Base-by-base conservation (phyloP, 1,140 invertebrate species). In the Pseudomyrmex gracilis region DNA sequence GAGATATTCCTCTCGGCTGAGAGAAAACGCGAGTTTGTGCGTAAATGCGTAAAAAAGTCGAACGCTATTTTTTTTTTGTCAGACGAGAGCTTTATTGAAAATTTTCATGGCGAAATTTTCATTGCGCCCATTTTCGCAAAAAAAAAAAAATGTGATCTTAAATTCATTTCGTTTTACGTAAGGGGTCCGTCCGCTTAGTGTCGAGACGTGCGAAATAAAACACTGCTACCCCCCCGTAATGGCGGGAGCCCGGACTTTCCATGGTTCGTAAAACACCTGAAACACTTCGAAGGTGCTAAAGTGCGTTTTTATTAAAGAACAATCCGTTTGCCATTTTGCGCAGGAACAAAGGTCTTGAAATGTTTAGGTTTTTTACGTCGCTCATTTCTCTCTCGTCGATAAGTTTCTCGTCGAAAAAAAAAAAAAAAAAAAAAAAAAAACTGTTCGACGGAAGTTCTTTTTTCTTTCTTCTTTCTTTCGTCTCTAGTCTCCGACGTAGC, bases 111-210 rank as follows among this genome's bases (percentile, higher is more conserved):
- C 49, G 47, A 17, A 9, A 20, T 76, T 43, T 8, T n/a, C n/a
- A n/a, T n/a, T n/a, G n/a, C n/a, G n/a, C n/a, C n/a, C n/a, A n/a
- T n/a, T n/a, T n/a, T n/a, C n/a, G n/a, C n/a, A n/a, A n/a, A 34
- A 34, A 34, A 34, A 34, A 34, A 7, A 15, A 76, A 17, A 43
- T 12, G 10, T 43, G 17, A 55, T 43, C 17, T 55, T 15, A 43
- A 76, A 76, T 67, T 67, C 17, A 2, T 77, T 53, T 77, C 10
- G 47, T 77, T 77, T 66, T 66, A 76, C 53, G 2, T 66, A 55
- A 77, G 9, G 20, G 34, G n/a, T n/a, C 12, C n/a, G 24, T 77
- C 34, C 51, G 66, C 1, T 67, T 77, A 53, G 7, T 20, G 22
- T 51, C 22, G 60, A 53, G 60, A 53, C 49, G 13, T 67, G 17